Percentiles rank a stretch among this genome's conserved stretches.
phyloP scores from a whole-genome alignment of 2,888 invertebrate species.

The Zelleria hepariella region DNA sequence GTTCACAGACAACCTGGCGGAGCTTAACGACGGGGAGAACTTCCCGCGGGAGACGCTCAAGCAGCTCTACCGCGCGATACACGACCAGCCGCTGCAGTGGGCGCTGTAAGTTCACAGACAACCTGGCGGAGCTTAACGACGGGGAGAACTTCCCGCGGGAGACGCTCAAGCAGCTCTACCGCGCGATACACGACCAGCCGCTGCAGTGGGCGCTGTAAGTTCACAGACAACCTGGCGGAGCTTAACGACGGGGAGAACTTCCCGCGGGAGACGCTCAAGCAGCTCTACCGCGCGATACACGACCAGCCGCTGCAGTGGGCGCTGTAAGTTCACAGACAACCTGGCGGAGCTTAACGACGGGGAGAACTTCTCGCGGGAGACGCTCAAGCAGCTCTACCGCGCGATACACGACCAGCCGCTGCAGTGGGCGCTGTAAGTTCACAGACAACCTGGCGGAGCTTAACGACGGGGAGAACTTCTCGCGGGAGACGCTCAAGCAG shows the following conservation, averaged over 20 bases:
- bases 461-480: constrained; percentile 97
- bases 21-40: constrained; percentile 96
- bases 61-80: constrained; percentile 86
- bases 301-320: constrained; percentile 96
- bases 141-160: constrained; percentile 96
- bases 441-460: constrained; percentile 96
- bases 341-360: constrained; percentile 96
- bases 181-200: constrained; percentile 77
- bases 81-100: constrained; percentile 86
- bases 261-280: constrained; percentile 93
- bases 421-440: constrained; percentile 98
- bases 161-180: constrained; percentile 92
- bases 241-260: constrained; percentile 97
- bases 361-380: constrained; percentile 94
- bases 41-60: constrained; percentile 96
- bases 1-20: constrained; percentile 97
- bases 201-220: constrained; percentile 96
- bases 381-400: constrained; percentile 92
- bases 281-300: constrained; percentile 95
- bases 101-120: constrained; percentile 96
- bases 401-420: constrained; percentile 75
- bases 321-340: constrained; percentile 81
- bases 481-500: constrained; percentile 92
- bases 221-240: constrained; percentile 96
- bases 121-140: constrained; percentile 96